Evolutionary conservation across 1,140 invertebrate genomes (phyloP).

Genomic region (Drosophila persimilis): DNA sequence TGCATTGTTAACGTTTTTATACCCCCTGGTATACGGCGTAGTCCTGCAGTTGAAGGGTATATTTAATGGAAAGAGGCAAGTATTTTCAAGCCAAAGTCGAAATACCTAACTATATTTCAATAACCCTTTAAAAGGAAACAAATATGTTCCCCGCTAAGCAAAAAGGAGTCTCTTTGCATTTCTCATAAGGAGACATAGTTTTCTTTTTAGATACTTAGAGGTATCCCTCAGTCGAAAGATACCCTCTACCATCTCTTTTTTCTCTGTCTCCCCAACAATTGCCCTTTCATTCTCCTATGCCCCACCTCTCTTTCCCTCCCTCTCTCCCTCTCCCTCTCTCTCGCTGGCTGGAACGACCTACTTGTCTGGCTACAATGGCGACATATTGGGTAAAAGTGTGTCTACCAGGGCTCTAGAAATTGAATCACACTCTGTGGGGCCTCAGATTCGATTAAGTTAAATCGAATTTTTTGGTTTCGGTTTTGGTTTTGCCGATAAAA

Average conservation of each 20-base stretch:
- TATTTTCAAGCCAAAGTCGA: no score
- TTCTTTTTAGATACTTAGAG: no score
- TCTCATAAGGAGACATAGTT: no score
- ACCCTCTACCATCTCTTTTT: no score
- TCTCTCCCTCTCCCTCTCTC: not conserved
- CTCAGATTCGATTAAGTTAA: conserved; percentile 66
- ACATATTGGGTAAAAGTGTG: conserved; percentile 67
- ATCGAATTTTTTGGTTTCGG: conserved; percentile 67
- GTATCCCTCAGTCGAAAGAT: no score
- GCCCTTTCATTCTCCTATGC: no score
- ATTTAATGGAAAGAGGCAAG: no score
- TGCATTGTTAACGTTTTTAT: conserved; percentile 54
- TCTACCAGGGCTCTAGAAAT: conserved; percentile 57
- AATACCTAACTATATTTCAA: no score
- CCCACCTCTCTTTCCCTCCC: not conserved
- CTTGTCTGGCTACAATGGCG: conserved; percentile 38
- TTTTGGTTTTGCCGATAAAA: conserved; percentile 54
- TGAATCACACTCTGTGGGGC: conserved; percentile 53
- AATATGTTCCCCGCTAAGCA: no score
- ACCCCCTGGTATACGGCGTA: conserved; percentile 20
- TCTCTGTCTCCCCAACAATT: no score
- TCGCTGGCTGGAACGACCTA: conserved; percentile 17
- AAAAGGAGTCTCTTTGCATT: no score
- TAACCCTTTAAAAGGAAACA: no score
- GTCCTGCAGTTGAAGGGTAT: not conserved